Evolutionary conservation across 2,113 vertebrate genomes (phyloP), one percentile per base, ranked within the genome.

Genomic region (Cervus canadensis): DNA sequence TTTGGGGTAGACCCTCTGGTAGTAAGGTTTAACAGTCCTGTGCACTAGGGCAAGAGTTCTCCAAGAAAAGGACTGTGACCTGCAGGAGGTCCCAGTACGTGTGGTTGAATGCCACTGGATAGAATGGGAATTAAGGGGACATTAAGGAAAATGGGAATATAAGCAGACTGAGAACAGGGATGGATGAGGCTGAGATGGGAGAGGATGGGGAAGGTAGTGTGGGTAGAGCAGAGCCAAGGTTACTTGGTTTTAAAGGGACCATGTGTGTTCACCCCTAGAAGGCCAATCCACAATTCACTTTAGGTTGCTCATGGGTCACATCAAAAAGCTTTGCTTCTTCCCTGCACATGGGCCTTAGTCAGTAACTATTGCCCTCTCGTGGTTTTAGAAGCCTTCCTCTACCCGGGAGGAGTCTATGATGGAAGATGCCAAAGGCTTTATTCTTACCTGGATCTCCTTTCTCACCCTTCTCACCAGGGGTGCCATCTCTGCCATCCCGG

Each of bases 401-500:
- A 79, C 26, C 64, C 28, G 62, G 40, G 16, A 94, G 28, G 54
- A 50, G 50, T 62, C 50, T 96, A 15, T 33, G 3, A 57, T 48
- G 15, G 33, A 96, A 25, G 50, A 59, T 1, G 15, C 19, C 21
- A 62, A 85, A 95, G 36, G 10, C 2, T 21, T 52, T 64, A 6
- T 82, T 79, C 98, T 97, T 95, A 99, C 99, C 99, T 99, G 97
- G 62, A 2, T 99, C 99, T 98, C 99, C 99, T 96, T 98, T 98
- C 26, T 99, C 99, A 64, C 99, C 99, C 83, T 99, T 99, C 50
- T 98, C 93, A 9, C 99, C 99, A 1, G 99, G 97, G 78, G 45
- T 97, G 45, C 99, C 99, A 1, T 99, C 99, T 97, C 98, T 99
- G 8, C 99, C 99, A 2, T 99, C 99, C 86, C 99, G 98, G 4